Percentiles rank a stretch among this genome's conserved stretches.
phyloP scores from a whole-genome alignment of 2,113 vertebrate species.

The Trichomycterus rosablanca region DNA sequence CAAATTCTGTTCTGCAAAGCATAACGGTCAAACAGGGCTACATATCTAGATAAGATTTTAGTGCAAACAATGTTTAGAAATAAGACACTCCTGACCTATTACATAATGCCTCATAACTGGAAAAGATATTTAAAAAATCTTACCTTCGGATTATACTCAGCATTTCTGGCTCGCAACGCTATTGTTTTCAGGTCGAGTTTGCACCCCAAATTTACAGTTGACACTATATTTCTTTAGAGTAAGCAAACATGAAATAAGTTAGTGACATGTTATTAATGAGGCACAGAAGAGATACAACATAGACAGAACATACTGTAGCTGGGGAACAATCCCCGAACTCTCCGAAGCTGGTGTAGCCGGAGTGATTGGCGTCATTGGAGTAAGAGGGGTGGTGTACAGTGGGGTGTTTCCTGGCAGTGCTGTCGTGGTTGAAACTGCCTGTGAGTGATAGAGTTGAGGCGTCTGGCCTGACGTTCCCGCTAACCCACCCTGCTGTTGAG shows the following conservation, averaged over 20 bases:
- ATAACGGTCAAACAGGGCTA: too few species aligned
- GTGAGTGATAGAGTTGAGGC: conserved; percentile 92
- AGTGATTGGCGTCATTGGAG: conserved; percentile 94
- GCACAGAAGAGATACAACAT: too few species aligned
- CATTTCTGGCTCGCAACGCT: conserved; percentile 96
- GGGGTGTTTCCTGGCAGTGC: conserved; percentile 88
- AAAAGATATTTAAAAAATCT: conserved; percentile 39
- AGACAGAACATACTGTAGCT: conserved; percentile 82
- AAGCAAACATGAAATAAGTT: background rate
- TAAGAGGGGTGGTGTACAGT: conserved; percentile 85
- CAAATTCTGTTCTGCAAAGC: too few species aligned
- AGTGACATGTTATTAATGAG: background rate
- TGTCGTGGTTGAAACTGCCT: conserved; percentile 85
- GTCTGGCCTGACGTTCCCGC: conserved; percentile 84
- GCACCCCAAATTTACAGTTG: conserved; percentile 96
- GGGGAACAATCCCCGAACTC: conserved; percentile 96
- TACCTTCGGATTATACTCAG: conserved; percentile 99
- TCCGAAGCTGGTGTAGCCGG: conserved; percentile 91
- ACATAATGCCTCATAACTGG: too few species aligned
- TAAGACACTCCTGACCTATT: too few species aligned
- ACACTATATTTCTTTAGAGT: conserved; percentile 88
- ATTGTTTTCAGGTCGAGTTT: conserved; percentile 98
- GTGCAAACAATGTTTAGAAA: too few species aligned
- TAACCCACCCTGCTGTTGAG: conserved; percentile 73
- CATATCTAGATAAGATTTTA: too few species aligned